phyloP scores from a whole-genome alignment of 1,140 invertebrate genomes.

The Meloidogyne exigua region DNA sequence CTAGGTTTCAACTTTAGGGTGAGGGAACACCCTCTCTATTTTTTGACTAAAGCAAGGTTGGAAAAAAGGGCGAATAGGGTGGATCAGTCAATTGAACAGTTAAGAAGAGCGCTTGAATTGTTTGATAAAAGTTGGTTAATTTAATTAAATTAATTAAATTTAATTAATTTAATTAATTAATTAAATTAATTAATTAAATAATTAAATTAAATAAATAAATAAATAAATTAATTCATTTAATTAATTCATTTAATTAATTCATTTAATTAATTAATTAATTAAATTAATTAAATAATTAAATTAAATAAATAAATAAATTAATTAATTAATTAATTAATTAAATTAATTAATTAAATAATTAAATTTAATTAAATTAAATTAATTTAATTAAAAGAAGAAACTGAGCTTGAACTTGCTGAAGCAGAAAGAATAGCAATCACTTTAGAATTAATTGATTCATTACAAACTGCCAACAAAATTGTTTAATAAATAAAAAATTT shows the following conservation, averaged over 20 bases:
- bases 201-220: no score
- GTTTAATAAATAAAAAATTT: no score
- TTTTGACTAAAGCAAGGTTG: slow-evolving; percentile 79
- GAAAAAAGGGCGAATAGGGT: slow-evolving; percentile 76
- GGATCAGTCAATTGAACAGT: slow-evolving; percentile 75
- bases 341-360: no score
- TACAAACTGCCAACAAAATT: slow-evolving; percentile 65
- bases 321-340: no score
- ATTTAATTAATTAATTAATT: no score
- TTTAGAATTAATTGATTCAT: slow-evolving; percentile 80
- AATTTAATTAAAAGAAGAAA: slow-evolving; percentile 22
- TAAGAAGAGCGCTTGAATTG: slow-evolving; percentile 73
- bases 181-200: no score
- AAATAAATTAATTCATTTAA: no score
- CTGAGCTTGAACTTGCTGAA: slow-evolving; percentile 65
- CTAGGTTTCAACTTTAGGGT: slow-evolving; percentile 72
- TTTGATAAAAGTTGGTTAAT: slow-evolving; percentile 15
- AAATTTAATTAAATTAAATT: not conserved
- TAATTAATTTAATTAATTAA: no score
- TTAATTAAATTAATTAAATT: no score
- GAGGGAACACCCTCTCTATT: slow-evolving; percentile 83
- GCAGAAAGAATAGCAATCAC: slow-evolving; percentile 82
- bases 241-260: no score
- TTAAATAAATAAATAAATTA: no score
- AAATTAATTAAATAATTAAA: no score